Conservation (phyloP, 1,140 invertebrate genomes). For the Babylonia areolata region DNA sequence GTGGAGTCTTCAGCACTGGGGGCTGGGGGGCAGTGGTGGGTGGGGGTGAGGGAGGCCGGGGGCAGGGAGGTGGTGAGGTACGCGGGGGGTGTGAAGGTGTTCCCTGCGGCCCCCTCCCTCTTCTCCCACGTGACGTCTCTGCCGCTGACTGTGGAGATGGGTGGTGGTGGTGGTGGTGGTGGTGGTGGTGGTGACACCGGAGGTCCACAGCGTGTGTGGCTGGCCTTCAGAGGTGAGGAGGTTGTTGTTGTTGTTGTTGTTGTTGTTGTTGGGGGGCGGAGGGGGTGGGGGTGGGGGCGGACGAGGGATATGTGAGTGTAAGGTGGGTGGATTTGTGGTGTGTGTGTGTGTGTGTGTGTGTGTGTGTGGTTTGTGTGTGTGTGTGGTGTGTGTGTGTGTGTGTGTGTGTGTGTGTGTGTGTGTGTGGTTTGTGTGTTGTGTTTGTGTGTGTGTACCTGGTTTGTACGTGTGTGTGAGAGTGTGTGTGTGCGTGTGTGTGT, state of each 20-base stretch:
- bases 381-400: not conserved
- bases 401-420: not conserved
- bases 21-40: not conserved
- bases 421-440: not conserved
- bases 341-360: not conserved
- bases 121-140: not conserved
- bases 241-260: no score
- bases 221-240: conserved; percentile 28
- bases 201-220: conserved; percentile 19
- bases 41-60: not conserved
- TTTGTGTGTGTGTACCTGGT: no score
- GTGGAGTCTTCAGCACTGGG: no score
- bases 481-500: no score
- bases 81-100: not conserved
- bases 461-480: no score
- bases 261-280: not conserved
- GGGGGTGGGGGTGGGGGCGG: not conserved
- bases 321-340: not conserved
- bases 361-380: not conserved
- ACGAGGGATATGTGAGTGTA: not conserved
- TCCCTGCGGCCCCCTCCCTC: not conserved
- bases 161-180: not conserved
- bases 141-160: not conserved
- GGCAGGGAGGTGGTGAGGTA: not conserved
- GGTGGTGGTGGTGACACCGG: not conserved